phyloP scores from a whole-genome alignment of 2,888 invertebrate species.

The Clepsis dumicolana region DNA sequence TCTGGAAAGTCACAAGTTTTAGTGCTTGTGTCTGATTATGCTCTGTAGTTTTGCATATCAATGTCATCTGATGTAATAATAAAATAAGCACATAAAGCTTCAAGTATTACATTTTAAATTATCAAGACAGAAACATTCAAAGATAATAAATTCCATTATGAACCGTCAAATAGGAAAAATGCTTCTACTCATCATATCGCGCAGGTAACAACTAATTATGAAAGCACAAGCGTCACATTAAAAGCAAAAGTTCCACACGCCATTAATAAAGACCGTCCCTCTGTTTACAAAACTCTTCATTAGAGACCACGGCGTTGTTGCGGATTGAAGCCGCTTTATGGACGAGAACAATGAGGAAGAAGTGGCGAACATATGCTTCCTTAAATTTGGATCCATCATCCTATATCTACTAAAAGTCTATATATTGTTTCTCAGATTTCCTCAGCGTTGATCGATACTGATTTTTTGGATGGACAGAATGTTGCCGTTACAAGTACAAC shows the following conservation, averaged over 20 bases:
- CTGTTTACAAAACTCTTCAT: slow-evolving; percentile 84
- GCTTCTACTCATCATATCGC: neutral
- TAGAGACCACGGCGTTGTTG: slow-evolving; percentile 82
- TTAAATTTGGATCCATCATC: neutral
- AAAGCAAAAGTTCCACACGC: slow-evolving; percentile 58
- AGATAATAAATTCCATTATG: neutral
- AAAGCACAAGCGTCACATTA: slow-evolving; percentile 22
- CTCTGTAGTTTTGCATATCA: too few species aligned
- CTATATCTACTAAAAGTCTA: too few species aligned
- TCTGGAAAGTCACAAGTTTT: too few species aligned
- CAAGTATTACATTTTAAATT: too few species aligned
- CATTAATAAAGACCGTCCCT: slow-evolving; percentile 80
- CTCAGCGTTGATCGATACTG: too few species aligned
- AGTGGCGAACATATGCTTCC: slow-evolving; percentile 10
- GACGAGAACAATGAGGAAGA: slow-evolving; percentile 27
- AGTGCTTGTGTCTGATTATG: too few species aligned
- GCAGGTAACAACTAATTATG: slow-evolving; percentile 4
- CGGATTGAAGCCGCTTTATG: slow-evolving; percentile 62
- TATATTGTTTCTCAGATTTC: too few species aligned
- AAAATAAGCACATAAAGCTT: too few species aligned
- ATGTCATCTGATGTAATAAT: too few species aligned
- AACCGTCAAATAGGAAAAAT: neutral
- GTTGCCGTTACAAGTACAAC: too few species aligned
- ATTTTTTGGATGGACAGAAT: too few species aligned
- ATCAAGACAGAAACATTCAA: neutral